Base-by-base conservation (phyloP, 2,797 vertebrate species). In the Myripristis jacobus region DNA sequence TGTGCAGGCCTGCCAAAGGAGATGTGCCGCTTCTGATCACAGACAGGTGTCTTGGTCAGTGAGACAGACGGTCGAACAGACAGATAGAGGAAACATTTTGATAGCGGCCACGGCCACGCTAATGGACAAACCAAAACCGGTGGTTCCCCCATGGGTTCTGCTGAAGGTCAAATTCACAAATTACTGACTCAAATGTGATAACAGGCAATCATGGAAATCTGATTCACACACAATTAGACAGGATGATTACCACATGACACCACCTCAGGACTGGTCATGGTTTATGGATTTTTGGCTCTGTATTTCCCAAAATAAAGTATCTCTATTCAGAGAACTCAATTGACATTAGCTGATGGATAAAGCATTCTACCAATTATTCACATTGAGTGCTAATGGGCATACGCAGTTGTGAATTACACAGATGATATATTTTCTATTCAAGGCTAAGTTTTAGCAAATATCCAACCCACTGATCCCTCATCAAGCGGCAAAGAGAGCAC, bases 351-450 rank as follows among this genome's bases (percentile, higher is more conserved):
- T 76, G 85, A 87, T 83, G 71, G 72, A 69, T 55, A 77, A 50
- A 84, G 70, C 76, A 54, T 84, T 79, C 76, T 64, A 61, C 53
- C 75, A 62, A 66, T 70, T 48, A 68, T 57, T 82, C 64, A 68
- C 51, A 82, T 58, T 22, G 68, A 61, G 52, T 79, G 75, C 73
- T 84, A 83, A 84, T 64, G 68, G 64, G 22, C 47, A 67, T 56
- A 51, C 63, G 51, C 75, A 41, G 62, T 65, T 76, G 68, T 77
- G 77, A 86, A 83, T 82, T 77, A 72, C 80, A 69, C 58, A 72
- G 53, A 48, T 75, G 73, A 85, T 79, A 80, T 67, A 1, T 38
- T 6, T 6, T 29, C 27, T 6, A 6, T 29, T 29, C 27, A 6
- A 29, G 27, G 3, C 6, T 3, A 3, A 29, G 27, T 29, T 3